These are phyloP conservation scores for Pogonocichla stellata DNA, from an alignment of 2,113 vertebrate species.

Conservation along the genomic window DNA sequence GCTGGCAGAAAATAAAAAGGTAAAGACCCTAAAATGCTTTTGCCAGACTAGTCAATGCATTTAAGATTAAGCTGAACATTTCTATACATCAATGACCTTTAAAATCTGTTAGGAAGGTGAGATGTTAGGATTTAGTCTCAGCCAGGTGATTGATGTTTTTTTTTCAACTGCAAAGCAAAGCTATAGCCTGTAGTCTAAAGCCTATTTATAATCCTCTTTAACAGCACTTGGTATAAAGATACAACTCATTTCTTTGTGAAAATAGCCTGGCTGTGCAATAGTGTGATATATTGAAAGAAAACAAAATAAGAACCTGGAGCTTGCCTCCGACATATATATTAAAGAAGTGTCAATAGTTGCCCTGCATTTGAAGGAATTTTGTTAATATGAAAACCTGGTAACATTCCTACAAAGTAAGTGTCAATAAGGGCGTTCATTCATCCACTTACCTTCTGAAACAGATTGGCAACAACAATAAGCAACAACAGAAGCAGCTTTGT, in stretches of 20 bases:
- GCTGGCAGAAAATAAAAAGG: constrained; percentile 39
- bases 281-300: constrained; percentile 27
- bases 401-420: neutral
- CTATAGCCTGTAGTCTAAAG: constrained; percentile 58
- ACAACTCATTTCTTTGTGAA: constrained; percentile 59
- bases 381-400: neutral
- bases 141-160: constrained; percentile 59
- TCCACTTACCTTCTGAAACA: neutral
- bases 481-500: neutral
- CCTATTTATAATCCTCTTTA: constrained; percentile 63
- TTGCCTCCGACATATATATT: neutral
- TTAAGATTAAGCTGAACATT: constrained; percentile 63
- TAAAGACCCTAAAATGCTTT: constrained; percentile 29
- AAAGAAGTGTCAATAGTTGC: neutral
- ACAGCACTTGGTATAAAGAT: constrained; percentile 54
- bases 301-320: neutral
- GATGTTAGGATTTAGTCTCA: constrained; percentile 65
- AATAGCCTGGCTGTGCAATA: constrained; percentile 20
- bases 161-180: constrained; percentile 48
- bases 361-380: neutral
- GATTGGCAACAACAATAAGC: neutral
- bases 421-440: neutral
- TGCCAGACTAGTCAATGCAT: constrained; percentile 45
- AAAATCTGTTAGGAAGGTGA: constrained; percentile 63
- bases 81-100: constrained; percentile 66